Evolutionary conservation across 1,140 invertebrate genomes (phyloP).

Genomic region (Cyclargus thomasi): DNA sequence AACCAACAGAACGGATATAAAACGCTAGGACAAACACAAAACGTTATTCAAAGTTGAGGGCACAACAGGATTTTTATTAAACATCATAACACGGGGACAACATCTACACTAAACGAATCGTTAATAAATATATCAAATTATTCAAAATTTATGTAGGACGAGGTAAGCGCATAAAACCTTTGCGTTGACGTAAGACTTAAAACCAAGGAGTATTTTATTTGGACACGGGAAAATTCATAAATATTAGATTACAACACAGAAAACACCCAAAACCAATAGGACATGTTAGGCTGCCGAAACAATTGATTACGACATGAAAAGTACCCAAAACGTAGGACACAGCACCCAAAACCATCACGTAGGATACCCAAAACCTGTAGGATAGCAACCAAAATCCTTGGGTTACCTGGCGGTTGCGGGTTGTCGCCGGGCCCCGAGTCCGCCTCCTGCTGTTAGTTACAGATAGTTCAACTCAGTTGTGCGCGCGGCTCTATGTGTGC

Average conservation of each 20-base stretch:
- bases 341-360: background rate
- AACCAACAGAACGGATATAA: background rate
- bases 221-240: too few species aligned
- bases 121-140: too few species aligned
- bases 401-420: slow-evolving; percentile 40
- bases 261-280: background rate
- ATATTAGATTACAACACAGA: too few species aligned
- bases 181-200: background rate
- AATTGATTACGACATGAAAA: background rate
- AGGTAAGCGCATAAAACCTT: background rate
- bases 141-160: background rate
- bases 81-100: background rate
- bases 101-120: background rate
- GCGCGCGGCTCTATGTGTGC: background rate
- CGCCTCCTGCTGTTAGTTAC: slow-evolving; percentile 70
- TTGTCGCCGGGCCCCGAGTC: slow-evolving; percentile 23
- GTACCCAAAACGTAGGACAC: background rate
- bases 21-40: background rate
- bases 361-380: background rate
- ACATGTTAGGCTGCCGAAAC: background rate
- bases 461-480: too few species aligned
- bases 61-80: background rate
- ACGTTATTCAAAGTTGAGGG: background rate
- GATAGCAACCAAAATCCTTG: background rate
- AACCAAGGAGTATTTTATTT: background rate